Conservation (phyloP, 2,113 vertebrate species). For the Syngnathoides biaculeatus region DNA sequence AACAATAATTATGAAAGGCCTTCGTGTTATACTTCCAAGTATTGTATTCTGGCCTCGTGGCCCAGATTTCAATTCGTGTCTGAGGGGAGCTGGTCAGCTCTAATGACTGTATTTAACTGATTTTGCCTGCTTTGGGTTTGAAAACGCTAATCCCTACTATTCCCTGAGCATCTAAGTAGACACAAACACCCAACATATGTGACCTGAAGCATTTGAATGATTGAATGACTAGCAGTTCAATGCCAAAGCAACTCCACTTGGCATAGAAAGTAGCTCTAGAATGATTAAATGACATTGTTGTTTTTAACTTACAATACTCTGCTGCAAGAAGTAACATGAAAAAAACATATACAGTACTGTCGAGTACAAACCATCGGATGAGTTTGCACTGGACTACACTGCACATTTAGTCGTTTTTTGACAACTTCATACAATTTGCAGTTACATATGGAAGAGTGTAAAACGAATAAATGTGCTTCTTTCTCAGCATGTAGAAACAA, state of each 20-base stretch:
- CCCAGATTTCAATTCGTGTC: background rate
- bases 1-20: background rate
- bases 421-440: no score
- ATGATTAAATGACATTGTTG: background rate
- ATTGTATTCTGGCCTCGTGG: background rate
- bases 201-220: background rate
- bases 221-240: background rate
- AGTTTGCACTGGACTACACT: background rate
- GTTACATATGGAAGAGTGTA: no score
- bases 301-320: background rate
- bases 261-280: background rate
- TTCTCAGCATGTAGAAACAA: no score
- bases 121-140: conserved; percentile 7
- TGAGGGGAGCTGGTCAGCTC: background rate
- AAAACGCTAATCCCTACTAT: background rate
- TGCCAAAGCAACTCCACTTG: no score
- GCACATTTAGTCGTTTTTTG: no score
- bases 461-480: no score
- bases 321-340: background rate
- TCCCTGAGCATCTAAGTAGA: background rate
- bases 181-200: background rate
- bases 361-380: background rate
- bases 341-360: background rate
- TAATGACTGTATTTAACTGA: conserved; percentile 7
- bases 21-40: background rate